Evolutionary conservation across 2,113 vertebrate species (phyloP).

Genomic region (Trogon surrucura): DNA sequence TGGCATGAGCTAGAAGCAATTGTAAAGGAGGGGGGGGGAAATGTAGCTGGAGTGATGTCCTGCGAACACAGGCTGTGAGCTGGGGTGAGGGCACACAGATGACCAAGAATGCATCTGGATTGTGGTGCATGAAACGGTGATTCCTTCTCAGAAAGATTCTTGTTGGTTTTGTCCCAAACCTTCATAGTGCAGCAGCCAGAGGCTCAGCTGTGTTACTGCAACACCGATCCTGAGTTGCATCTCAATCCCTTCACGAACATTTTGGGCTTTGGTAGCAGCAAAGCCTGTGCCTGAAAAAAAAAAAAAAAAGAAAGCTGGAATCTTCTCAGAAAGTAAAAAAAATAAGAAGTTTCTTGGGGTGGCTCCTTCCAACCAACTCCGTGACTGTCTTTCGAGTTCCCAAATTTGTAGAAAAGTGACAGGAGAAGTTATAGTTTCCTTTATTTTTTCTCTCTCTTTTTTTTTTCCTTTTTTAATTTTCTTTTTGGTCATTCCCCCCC

Average conservation of each 20-base stretch:
- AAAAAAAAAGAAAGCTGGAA: neutral
- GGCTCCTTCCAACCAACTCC: neutral
- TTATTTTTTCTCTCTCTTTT: neutral
- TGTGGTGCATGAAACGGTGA: neutral
- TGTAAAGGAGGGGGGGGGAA: rapidly evolving
- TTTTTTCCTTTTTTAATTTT: neutral
- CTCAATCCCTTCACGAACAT: rapidly evolving
- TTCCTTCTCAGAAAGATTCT: neutral
- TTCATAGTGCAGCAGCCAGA: neutral
- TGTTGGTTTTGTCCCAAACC: neutral
- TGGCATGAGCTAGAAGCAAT: neutral
- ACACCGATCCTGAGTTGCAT: rapidly evolving
- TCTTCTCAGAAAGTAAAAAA: neutral
- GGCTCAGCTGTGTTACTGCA: neutral
- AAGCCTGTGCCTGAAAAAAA: neutral
- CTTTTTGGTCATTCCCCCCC: neutral
- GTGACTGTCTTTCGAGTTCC: slow-evolving; percentile 30
- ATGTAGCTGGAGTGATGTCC: neutral
- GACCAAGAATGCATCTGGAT: rapidly evolving
- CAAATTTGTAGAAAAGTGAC: slow-evolving; percentile 59
- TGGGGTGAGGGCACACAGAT: neutral
- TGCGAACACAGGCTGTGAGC: neutral
- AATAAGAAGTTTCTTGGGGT: neutral
- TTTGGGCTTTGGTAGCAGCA: neutral
- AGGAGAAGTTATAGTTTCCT: slow-evolving; percentile 70